A percentile compares a stretch with the other conserved stretches of the same genome.
Evolutionary conservation across 2,888 invertebrate species (phyloP).

Genomic region (Stomorhina lunata): DNA sequence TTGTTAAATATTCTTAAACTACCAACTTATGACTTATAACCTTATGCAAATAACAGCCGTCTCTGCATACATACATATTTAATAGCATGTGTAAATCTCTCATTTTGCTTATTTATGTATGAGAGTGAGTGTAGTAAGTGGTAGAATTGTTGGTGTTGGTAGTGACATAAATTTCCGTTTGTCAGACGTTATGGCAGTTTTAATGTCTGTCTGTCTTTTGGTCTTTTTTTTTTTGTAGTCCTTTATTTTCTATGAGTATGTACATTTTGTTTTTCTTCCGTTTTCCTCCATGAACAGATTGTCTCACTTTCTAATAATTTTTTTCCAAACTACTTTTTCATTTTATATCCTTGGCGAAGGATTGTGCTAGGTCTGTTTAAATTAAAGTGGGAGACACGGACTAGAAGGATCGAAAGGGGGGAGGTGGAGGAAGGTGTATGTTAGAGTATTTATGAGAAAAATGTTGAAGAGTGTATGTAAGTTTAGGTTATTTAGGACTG

Average conservation of each 20-base stretch:
- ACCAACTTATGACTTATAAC: too few species aligned
- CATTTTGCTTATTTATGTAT: too few species aligned
- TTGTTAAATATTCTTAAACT: too few species aligned
- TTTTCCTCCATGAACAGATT: slow-evolving; percentile 58
- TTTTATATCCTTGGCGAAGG: slow-evolving; percentile 13
- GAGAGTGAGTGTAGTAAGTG: not conserved
- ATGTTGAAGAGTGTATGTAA: not conserved
- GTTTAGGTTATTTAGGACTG: not conserved
- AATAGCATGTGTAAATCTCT: too few species aligned
- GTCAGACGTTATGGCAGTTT: slow-evolving; percentile 53
- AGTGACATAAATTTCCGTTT: slow-evolving; percentile 65
- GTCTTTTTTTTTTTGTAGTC: not conserved
- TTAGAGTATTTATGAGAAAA: too few species aligned
- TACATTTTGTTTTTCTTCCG: slow-evolving; percentile 11
- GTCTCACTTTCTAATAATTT: slow-evolving; percentile 62
- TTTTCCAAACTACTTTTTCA: slow-evolving; percentile 30
- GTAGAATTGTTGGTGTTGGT: slow-evolving; percentile 56
- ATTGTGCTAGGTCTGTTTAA: slow-evolving; percentile 56
- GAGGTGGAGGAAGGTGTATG: too few species aligned
- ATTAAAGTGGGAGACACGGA: too few species aligned
- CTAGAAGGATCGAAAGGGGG: too few species aligned
- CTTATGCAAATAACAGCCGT: too few species aligned
- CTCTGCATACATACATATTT: too few species aligned
- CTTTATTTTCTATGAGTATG: slow-evolving; percentile 1
- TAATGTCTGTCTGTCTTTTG: slow-evolving; percentile 7